Evolutionary conservation across 2,113 vertebrate genomes (phyloP).

Genomic region (Dasyornis broadbenti): DNA sequence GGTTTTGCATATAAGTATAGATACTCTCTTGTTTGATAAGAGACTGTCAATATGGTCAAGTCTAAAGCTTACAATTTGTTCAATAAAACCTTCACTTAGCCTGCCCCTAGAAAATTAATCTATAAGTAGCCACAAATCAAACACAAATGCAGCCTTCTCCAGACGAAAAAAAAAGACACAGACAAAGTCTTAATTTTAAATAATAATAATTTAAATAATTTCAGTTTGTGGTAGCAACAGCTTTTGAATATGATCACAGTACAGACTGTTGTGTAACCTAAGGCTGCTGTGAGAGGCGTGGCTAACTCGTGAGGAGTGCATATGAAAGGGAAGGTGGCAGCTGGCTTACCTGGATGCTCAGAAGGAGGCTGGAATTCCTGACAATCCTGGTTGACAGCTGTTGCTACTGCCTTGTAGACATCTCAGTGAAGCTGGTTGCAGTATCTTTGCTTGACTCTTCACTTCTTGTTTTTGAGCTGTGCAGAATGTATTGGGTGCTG

Average conservation of each 20-base stretch:
- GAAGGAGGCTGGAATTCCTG: neutral
- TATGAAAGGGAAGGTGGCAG: neutral
- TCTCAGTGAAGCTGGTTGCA: neutral
- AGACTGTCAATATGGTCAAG: neutral
- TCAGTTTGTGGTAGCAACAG: neutral
- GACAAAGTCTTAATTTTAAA: neutral
- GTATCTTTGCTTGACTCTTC: neutral
- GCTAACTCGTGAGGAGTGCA: neutral
- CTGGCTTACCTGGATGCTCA: slow-evolving; percentile 18
- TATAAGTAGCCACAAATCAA: neutral
- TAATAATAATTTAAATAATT: neutral
- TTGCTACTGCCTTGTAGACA: neutral
- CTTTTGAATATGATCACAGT: neutral
- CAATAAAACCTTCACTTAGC: neutral
- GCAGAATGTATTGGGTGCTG: neutral
- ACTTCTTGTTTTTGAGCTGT: neutral
- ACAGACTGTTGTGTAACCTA: neutral
- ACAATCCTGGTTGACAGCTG: neutral
- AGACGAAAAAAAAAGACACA: neutral
- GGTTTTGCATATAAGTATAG: neutral
- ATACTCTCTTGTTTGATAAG: neutral
- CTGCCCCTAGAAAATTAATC: neutral
- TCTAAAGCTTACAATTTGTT: neutral
- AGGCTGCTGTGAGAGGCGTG: neutral
- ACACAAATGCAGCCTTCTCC: neutral